These are phyloP conservation scores for Patagioenas fasciata DNA, from an alignment of 2,113 vertebrate species.

Conservation along the genomic window DNA sequence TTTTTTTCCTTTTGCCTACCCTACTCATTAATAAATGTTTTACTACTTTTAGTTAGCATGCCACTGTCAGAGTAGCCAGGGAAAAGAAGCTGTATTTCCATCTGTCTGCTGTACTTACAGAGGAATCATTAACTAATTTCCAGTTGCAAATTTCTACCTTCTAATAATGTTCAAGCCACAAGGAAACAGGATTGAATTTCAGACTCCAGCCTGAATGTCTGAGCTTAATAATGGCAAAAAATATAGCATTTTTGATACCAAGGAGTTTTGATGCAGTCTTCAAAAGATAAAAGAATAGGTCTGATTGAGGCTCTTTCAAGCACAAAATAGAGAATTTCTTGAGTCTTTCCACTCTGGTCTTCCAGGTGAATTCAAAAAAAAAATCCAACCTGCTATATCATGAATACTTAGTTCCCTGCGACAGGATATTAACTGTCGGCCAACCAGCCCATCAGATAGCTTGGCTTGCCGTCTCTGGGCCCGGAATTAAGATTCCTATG, in stretches of 20 bases:
- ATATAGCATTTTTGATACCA: background rate
- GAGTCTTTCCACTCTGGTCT: background rate
- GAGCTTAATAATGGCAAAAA: background rate
- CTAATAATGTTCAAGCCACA: background rate
- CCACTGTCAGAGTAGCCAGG: background rate
- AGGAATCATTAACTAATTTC: conserved; percentile 16
- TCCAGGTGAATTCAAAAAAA: background rate
- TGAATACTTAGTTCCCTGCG: background rate
- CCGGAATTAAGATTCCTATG: conserved; percentile 63
- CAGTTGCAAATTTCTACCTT: background rate
- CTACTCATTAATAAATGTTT: conserved; percentile 24
- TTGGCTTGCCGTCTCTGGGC: conserved; percentile 32
- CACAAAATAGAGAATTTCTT: background rate
- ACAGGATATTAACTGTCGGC: conserved; percentile 63
- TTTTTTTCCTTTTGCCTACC: background rate
- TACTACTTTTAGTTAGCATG: background rate
- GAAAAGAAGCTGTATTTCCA: background rate
- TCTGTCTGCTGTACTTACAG: background rate
- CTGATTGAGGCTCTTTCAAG: background rate
- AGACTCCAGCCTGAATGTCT: background rate
- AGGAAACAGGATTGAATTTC: background rate
- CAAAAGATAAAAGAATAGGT: background rate
- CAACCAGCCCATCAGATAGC: conserved; percentile 60
- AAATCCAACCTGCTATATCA: background rate
- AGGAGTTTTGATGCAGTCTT: background rate